Evolutionary conservation across 2,113 vertebrate genomes (phyloP), one percentile per base, ranked within the genome.

Genomic region (Lasiurus cinereus): DNA sequence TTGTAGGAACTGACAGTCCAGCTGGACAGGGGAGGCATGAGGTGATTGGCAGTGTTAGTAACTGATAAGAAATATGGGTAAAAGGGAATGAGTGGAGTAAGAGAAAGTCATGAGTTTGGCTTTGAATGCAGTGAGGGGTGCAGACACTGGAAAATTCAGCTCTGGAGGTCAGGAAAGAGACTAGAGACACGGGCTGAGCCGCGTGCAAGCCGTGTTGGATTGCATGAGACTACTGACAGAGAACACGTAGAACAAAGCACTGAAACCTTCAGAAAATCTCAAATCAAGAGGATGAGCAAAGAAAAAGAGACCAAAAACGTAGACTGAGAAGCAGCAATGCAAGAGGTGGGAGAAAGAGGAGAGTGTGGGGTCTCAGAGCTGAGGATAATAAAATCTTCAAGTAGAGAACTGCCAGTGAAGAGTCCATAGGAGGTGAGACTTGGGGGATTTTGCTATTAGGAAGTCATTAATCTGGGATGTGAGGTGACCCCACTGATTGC

Each of bases 191-290:
- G 3, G 39, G 18, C 14, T 50, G 22, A 72, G 27, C 48, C 29
- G 8, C 10, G 56, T 12, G 3, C 2, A 11, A 24, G 29, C 31
- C 66, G 19, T 12, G 31, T 46, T 31, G 31, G 29, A 50, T 4
- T 19, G 29, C 27, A 16, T 3, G n/a, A 70, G 73, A 43, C 39
- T 4, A 83, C 5, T 62, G 66, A 46, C 18, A 6, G 31, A 27
- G 46, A 59, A 33, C 21, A 52, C 39, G 27, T 8, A 46, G 48
- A 76, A 31, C 5, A 46, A 52, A 59, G n/a, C 5, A 59, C 69
- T 43, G 62, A 83, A 88, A 64, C 8, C 21, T 59, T 24, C 83
- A 77, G 88, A 67, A 78, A 92, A 24, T 9, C 56, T 92, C 84
- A 88, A 54, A 79, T 67, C 11, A 79, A 79, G 36, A 83, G 29